Evolutionary conservation across 2,113 vertebrate species (phyloP).

Genomic region (Plecotus auritus): DNA sequence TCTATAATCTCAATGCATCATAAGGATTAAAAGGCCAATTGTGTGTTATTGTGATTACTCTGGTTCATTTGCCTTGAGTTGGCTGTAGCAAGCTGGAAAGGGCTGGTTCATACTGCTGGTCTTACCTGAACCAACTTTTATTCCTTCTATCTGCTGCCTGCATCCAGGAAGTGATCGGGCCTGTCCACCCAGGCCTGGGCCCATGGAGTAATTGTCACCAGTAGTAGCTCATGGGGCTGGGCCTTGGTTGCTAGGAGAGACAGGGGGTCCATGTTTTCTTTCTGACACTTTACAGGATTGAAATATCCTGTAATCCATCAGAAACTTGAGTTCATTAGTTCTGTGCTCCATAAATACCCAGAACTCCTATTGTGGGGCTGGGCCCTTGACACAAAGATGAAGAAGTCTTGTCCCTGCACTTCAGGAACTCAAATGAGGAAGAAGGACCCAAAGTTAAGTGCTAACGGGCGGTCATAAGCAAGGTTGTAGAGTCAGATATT

Average conservation of each 20-base stretch:
- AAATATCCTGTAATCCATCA: not conserved
- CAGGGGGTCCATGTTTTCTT: not conserved
- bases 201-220: not conserved
- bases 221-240: accelerated
- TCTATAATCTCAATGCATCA: not conserved
- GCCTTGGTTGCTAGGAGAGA: not conserved
- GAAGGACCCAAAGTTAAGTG: not conserved
- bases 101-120: not conserved
- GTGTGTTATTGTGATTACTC: not conserved
- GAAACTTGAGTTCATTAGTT: not conserved
- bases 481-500: not conserved
- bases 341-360: not conserved
- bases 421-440: not conserved
- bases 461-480: not conserved
- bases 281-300: not conserved
- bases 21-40: not conserved
- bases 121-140: not conserved
- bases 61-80: not conserved
- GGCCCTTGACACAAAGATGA: not conserved
- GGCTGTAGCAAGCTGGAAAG: not conserved
- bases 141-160: not conserved
- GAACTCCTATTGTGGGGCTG: not conserved
- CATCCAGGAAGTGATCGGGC: not conserved
- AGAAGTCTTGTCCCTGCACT: not conserved
- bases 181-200: too few species aligned